Conservation (phyloP, 2,113 vertebrate genomes). For the Ahaetulla prasina region DNA sequence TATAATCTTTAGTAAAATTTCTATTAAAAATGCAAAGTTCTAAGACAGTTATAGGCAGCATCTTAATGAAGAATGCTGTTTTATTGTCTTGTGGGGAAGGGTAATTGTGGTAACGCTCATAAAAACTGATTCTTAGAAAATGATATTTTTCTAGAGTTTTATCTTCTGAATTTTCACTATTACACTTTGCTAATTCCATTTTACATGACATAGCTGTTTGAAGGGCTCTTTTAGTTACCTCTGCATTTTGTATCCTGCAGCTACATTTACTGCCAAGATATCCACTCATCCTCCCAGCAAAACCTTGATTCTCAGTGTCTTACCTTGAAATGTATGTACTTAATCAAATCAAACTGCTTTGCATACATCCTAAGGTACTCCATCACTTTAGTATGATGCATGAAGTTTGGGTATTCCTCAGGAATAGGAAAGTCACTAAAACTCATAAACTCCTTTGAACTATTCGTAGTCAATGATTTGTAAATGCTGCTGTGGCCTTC, state of each 20-base stretch:
- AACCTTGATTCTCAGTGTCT: not conserved
- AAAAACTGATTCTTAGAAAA: not conserved
- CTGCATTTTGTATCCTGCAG: not conserved
- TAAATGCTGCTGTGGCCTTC: slow-evolving; percentile 65
- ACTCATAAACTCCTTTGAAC: slow-evolving; percentile 79
- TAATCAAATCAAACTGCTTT: slow-evolving; percentile 67
- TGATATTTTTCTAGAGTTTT: not conserved
- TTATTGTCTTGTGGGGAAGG: not conserved
- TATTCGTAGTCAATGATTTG: slow-evolving; percentile 72
- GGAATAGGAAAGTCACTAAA: slow-evolving; percentile 77
- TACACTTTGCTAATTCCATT: not conserved
- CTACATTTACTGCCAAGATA: not conserved
- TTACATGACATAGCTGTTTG: not conserved
- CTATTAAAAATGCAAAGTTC: not conserved
- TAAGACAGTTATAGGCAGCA: not conserved
- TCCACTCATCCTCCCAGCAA: not conserved
- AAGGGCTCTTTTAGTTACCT: not conserved
- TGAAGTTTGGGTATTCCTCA: slow-evolving; percentile 71
- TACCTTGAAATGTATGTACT: slow-evolving; percentile 72
- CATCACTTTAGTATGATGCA: slow-evolving; percentile 69
- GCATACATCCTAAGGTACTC: slow-evolving; percentile 72
- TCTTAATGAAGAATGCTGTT: not conserved
- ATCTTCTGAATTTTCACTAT: not conserved
- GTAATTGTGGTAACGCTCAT: not conserved
- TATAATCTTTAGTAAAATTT: not conserved